Conservation (phyloP, 2,113 vertebrate genomes). For the Falco punctatus region DNA sequence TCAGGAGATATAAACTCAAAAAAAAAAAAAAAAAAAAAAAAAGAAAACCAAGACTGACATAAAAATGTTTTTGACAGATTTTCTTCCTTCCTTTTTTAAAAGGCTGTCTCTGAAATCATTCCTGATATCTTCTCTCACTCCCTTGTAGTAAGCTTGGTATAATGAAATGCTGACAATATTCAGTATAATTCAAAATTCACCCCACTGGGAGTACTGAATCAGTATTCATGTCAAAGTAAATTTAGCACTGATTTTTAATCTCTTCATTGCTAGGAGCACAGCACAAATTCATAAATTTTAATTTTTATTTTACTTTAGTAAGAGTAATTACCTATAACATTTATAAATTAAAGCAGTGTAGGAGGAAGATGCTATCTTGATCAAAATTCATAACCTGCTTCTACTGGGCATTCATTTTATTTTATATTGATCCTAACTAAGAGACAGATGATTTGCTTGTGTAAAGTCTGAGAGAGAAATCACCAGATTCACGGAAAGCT, state of each 20-base stretch:
- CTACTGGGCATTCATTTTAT: constrained; percentile 24
- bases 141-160: background rate
- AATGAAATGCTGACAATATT: constrained; percentile 25
- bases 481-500: background rate
- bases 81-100: background rate
- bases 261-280: constrained; percentile 42
- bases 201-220: constrained; percentile 23
- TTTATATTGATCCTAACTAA: constrained; percentile 21
- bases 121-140: background rate
- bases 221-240: constrained; percentile 55
- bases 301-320: constrained; percentile 67
- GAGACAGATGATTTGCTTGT: background rate
- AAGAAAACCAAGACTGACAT: background rate
- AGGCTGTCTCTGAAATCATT: background rate
- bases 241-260: constrained; percentile 61
- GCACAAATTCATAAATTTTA: constrained; percentile 62
- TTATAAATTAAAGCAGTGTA: constrained; percentile 37
- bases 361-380: constrained; percentile 33
- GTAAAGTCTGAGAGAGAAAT: background rate
- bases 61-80: background rate
- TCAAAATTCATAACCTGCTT: constrained; percentile 49
- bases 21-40: background rate
- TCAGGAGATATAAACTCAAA: background rate
- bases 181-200: constrained; percentile 34
- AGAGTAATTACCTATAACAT: constrained; percentile 59